Evolutionary conservation across 2,888 invertebrate species (phyloP).

Genomic region (Drosophila paranaensis): DNA sequence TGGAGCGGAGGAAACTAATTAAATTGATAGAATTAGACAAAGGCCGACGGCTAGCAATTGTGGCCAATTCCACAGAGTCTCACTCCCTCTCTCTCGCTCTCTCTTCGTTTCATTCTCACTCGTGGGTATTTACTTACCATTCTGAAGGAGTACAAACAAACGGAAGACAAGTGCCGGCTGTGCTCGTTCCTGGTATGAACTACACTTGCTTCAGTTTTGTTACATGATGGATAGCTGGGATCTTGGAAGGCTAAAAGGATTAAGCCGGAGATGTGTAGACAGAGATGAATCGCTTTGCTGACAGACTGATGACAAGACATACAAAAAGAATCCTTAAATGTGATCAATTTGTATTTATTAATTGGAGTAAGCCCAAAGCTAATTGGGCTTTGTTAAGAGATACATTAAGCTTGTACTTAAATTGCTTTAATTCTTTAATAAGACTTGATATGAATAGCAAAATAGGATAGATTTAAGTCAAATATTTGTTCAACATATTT

Average conservation of each 20-base stretch:
- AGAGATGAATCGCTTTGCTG: conserved; percentile 36
- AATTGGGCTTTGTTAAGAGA: background rate
- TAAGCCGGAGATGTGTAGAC: conserved; percentile 8
- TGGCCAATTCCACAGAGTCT: conserved; percentile 8
- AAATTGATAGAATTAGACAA: conserved; percentile 76
- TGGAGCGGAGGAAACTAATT: conserved; percentile 76
- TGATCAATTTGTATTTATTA: conserved; percentile 20
- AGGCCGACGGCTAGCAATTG: conserved; percentile 47
- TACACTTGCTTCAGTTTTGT: conserved; percentile 17
- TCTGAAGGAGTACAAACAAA: conserved; percentile 37
- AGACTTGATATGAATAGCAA: no score
- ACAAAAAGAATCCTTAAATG: conserved; percentile 3
- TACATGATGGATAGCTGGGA: conserved; percentile 21
- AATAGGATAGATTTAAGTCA: no score
- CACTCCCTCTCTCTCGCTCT: background rate
- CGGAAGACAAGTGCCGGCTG: conserved; percentile 35
- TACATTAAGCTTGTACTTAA: no score
- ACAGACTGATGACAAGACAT: conserved; percentile 10
- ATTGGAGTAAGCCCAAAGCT: conserved; percentile 4
- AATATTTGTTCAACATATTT: no score
- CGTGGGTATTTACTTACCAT: conserved; percentile 50
- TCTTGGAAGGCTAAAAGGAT: conserved; percentile 14
- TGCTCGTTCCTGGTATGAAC: conserved; percentile 19
- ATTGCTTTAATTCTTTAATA: no score
- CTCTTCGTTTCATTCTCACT: no score